phyloP scores from a whole-genome alignment of 1,140 invertebrate species.

The Laupala kohalensis region DNA sequence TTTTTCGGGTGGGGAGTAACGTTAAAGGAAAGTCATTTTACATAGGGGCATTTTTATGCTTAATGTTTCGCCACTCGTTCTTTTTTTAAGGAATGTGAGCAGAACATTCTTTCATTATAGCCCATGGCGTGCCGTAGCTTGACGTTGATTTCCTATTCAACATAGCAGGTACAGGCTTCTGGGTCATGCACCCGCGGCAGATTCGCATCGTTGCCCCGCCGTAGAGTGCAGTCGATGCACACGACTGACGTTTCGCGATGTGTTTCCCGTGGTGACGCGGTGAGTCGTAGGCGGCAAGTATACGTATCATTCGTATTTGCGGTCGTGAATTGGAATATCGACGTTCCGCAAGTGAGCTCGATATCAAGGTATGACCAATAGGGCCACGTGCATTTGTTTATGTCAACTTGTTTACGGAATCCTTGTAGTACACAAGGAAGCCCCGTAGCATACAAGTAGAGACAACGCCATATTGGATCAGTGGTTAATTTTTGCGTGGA shows the following conservation, averaged over 20 bases:
- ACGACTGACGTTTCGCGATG: not conserved
- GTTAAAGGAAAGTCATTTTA: too few species aligned
- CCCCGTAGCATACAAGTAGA: conserved; percentile 15
- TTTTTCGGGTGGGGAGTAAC: too few species aligned
- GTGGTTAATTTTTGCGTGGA: conserved; percentile 21
- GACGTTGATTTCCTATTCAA: too few species aligned
- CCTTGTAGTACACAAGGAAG: conserved; percentile 14
- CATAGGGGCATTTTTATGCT: too few species aligned
- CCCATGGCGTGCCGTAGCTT: too few species aligned
- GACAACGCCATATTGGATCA: conserved; percentile 26
- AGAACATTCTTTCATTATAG: too few species aligned
- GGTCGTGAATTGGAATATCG: not conserved
- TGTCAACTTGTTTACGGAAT: conserved; percentile 14
- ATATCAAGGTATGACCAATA: conserved; percentile 3
- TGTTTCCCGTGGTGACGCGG: too few species aligned
- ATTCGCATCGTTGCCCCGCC: not conserved
- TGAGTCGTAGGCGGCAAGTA: not conserved
- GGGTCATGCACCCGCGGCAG: not conserved
- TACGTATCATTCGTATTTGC: not conserved
- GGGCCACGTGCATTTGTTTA: conserved; percentile 15
- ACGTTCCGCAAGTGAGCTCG: not conserved
- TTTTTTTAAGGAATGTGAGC: too few species aligned
- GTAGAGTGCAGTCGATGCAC: not conserved
- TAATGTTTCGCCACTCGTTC: too few species aligned
- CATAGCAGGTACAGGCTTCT: not conserved